Base-by-base conservation (phyloP, 2,797 vertebrate genomes). In the Acestrorhynchus altus region DNA sequence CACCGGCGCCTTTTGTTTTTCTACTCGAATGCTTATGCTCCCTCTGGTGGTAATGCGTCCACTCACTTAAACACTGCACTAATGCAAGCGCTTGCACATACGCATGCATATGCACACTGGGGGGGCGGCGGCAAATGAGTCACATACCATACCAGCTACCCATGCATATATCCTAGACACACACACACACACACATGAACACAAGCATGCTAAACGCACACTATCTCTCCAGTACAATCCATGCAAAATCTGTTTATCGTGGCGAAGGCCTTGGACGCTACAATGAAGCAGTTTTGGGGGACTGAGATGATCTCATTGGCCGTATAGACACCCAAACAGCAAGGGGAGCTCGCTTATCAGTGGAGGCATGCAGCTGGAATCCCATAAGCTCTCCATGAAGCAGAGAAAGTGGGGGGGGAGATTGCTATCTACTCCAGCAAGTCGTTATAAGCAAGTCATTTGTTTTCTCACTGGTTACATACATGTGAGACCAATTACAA, bases 11-110 rank as follows among this genome's bases (percentile, higher is more conserved):
- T 89, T 93, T 92, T 92, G 89, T 92, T 93, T 82, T 93, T 93
- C 89, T 91, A 89, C 90, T 92, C 90, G 91, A 92, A 91, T 90
- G 90, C 90, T 93, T 91, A 92, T 94, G 91, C 93, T 94, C 94
- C 92, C 94, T 94, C 93, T 94, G 92, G 93, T 94, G 93, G 93
- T 92, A 93, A 93, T 92, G 88, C 90, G 88, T 89, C 90, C 91
- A 88, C 90, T 93, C 91, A 88, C 90, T 93, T 92, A 93, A 93
- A 92, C 90, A 90, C 87, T 87, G 90, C 89, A 92, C 90, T 92
- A 92, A 42, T 79, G 60, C 28, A 35, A 60, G 65, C 60, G 57
- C 24, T 8, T 60, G 52, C 65, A 60, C 57, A 46, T 35, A 86
- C 88, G 90, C 31, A 35, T 35, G 31, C 31, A 35, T 35, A 2